Evolutionary conservation across 2,113 vertebrate genomes (phyloP).

Genomic region (Ochotona curzoniae): DNA sequence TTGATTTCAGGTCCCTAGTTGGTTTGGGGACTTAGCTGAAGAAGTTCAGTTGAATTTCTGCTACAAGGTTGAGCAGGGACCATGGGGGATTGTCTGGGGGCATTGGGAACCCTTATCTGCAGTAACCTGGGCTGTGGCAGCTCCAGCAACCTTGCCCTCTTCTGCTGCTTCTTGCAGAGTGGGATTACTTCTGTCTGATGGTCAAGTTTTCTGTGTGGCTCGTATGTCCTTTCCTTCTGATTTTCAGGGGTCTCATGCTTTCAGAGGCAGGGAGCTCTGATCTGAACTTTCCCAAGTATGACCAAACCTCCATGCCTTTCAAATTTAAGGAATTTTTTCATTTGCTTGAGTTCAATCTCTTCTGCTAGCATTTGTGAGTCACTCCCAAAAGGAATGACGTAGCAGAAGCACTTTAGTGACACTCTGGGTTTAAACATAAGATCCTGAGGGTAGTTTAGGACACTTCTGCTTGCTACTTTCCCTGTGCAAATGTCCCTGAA

Average conservation of each 20-base stretch:
- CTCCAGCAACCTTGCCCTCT: no score
- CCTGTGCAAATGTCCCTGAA: background rate
- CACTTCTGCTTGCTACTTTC: background rate
- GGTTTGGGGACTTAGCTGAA: no score
- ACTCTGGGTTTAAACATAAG: background rate
- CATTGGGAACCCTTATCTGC: background rate
- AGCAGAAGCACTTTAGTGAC: background rate
- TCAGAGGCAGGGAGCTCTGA: background rate
- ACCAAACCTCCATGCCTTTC: background rate
- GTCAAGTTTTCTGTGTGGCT: background rate
- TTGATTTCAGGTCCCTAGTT: background rate
- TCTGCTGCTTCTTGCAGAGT: background rate
- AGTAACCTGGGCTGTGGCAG: background rate
- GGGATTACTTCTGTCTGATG: background rate
- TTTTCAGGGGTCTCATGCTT: background rate
- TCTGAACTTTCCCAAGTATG: background rate
- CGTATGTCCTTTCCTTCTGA: background rate
- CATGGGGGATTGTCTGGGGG: background rate
- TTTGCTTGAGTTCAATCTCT: background rate
- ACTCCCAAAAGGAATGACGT: background rate
- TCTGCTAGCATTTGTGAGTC: background rate
- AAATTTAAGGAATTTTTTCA: background rate
- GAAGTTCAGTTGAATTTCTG: background rate
- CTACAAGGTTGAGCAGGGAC: background rate
- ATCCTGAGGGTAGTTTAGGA: background rate